Conservation (phyloP, 2,797 vertebrate genomes). For the Sebastes hubbsi region DNA sequence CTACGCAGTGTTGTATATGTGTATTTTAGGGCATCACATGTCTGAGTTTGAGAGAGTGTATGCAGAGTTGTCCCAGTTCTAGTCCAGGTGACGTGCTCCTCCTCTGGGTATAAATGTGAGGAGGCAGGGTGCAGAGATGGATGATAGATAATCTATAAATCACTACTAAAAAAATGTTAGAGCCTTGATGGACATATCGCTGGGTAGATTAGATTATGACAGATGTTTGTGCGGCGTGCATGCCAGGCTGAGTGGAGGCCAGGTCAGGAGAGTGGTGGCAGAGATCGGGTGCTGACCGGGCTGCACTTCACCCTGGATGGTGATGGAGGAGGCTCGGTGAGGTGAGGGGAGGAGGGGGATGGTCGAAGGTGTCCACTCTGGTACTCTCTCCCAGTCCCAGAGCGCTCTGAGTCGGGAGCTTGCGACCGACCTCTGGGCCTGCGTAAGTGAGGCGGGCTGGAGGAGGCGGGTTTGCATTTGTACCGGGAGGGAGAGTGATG, state of each 20-base stretch:
- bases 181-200: constrained; percentile 31
- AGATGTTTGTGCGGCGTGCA: constrained; percentile 21
- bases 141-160: constrained; percentile 35
- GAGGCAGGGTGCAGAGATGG: constrained; percentile 15
- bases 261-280: constrained; percentile 74
- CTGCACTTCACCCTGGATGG: constrained; percentile 67
- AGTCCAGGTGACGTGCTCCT: constrained; percentile 23
- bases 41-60: constrained; percentile 4
- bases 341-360: constrained; percentile 78
- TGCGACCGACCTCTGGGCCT: constrained; percentile 64
- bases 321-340: constrained; percentile 69
- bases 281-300: constrained; percentile 78
- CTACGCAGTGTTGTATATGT: background rate
- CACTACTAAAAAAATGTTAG: constrained; percentile 41
- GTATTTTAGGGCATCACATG: constrained; percentile 14
- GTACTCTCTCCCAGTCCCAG: constrained; percentile 18
- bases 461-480: constrained; percentile 35
- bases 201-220: constrained; percentile 32
- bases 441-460: constrained; percentile 60
- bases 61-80: constrained; percentile 25
- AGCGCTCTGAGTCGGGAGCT: constrained; percentile 32
- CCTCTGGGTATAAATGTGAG: constrained; percentile 18
- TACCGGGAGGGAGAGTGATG: constrained; percentile 54
- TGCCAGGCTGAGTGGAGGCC: background rate
- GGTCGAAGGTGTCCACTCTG: constrained; percentile 53